Evolutionary conservation across 2,797 vertebrate genomes (phyloP).

Genomic region (Rhinatrema bivittatum): DNA sequence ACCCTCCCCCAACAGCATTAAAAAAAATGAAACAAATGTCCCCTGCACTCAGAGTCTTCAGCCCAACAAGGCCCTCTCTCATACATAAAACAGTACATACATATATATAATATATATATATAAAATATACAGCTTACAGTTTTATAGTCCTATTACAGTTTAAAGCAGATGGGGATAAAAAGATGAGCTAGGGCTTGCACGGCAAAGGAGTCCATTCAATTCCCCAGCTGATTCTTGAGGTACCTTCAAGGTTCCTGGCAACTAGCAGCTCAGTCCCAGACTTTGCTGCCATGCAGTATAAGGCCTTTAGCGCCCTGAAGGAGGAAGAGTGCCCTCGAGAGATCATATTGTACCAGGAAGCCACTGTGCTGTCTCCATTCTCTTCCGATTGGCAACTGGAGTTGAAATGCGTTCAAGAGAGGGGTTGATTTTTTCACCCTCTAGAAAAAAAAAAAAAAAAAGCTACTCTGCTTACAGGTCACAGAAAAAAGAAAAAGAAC

Average conservation of each 20-base stretch:
- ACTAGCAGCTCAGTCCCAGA: not conserved
- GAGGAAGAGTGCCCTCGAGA: not conserved
- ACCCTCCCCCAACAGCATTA: slow-evolving; percentile 20
- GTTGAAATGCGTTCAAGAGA: too few relatives aligned
- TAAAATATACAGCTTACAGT: slow-evolving; percentile 56
- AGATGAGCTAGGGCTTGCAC: too few relatives aligned
- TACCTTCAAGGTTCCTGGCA: slow-evolving; percentile 8
- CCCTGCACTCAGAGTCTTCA: slow-evolving; percentile 34
- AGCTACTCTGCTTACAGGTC: too few relatives aligned
- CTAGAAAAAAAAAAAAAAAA: too few relatives aligned
- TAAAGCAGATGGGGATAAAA: too few relatives aligned
- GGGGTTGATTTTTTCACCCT: too few relatives aligned
- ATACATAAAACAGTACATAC: slow-evolving; percentile 55
- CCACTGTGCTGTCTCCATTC: too few relatives aligned
- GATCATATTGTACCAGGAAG: too few relatives aligned
- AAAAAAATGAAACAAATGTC: slow-evolving; percentile 11
- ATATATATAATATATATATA: slow-evolving; percentile 50
- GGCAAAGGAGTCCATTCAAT: too few relatives aligned
- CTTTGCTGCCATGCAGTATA: not conserved
- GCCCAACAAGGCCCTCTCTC: slow-evolving; percentile 50
- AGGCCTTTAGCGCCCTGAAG: not conserved
- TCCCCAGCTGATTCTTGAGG: slow-evolving; percentile 24
- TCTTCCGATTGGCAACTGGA: too few relatives aligned
- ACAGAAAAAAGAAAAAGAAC: too few relatives aligned
- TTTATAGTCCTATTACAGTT: slow-evolving; percentile 45